phyloP scores from a whole-genome alignment of 2,113 vertebrate genomes.

The Urocynchramus pylzowi region DNA sequence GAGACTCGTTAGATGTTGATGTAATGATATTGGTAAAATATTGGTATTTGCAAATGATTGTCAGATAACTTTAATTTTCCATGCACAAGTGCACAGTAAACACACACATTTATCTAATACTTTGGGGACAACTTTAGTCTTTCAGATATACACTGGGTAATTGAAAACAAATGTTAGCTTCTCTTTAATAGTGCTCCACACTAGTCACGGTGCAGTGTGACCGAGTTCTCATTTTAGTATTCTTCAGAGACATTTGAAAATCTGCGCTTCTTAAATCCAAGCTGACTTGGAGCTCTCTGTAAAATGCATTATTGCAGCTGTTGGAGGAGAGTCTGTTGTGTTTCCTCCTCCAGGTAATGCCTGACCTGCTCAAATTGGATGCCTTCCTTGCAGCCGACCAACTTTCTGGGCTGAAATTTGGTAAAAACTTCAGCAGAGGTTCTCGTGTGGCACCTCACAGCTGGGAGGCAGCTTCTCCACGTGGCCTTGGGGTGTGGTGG shows the following conservation, averaged over 20 bases:
- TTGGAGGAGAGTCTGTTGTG: neutral
- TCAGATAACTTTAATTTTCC: neutral
- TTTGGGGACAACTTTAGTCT: neutral
- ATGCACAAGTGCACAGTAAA: neutral
- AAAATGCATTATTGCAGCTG: neutral
- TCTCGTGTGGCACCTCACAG: accelerated
- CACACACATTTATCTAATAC: neutral
- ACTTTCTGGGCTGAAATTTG: neutral
- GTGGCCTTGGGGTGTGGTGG: neutral
- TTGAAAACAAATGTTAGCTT: conserved; percentile 28
- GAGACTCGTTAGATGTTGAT: neutral
- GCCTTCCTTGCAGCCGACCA: accelerated
- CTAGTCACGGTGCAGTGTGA: neutral
- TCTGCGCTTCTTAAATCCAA: neutral
- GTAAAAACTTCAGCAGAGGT: neutral
- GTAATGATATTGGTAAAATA: neutral
- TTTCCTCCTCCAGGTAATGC: neutral
- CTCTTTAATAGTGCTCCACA: neutral
- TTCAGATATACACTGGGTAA: neutral
- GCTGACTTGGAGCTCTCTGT: neutral
- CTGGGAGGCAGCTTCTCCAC: neutral
- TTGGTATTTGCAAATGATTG: neutral
- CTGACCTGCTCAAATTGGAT: neutral
- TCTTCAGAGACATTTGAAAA: neutral
- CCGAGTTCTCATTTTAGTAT: neutral